Evolutionary conservation across 2,888 invertebrate genomes (phyloP).

Genomic region (Tetrapedia diversipes): DNA sequence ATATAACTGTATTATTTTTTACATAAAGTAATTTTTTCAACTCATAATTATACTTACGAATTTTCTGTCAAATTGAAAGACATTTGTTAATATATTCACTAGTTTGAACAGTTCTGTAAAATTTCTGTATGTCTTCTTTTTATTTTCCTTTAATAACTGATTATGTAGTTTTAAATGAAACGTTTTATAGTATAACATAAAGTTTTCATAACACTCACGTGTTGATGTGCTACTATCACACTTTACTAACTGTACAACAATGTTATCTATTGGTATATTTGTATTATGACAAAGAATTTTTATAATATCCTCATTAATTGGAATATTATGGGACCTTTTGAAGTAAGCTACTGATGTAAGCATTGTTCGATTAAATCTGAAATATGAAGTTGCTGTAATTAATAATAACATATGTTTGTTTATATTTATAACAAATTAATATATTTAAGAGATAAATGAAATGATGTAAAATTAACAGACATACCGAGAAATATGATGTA

Average conservation of each 20-base stretch:
- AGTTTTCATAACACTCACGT: constrained; percentile 74
- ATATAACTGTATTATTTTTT: neutral
- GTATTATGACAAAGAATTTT: constrained; percentile 78
- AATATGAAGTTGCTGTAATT: neutral
- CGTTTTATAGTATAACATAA: constrained; percentile 79
- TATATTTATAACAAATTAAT: neutral
- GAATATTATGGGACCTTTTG: constrained; percentile 57
- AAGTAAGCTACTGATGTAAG: neutral
- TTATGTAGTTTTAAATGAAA: constrained; percentile 81
- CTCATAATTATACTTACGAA: constrained; percentile 35
- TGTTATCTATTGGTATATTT: constrained; percentile 3
- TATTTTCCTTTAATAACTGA: constrained; percentile 81
- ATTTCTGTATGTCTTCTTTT: constrained; percentile 84
- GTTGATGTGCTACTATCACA: constrained; percentile 55
- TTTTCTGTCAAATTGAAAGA: constrained; percentile 83
- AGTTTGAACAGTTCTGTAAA: constrained; percentile 50
- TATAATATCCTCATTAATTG: constrained; percentile 43
- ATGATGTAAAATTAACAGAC: constrained; percentile 72
- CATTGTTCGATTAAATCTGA: neutral
- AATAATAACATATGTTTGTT: neutral
- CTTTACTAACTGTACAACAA: constrained; percentile 50
- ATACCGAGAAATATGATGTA: constrained; percentile 58
- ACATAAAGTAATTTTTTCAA: neutral
- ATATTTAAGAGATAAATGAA: neutral
- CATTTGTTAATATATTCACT: constrained; percentile 75